These are phyloP conservation scores for Icerya purchasi DNA, from an alignment of 2,888 invertebrate species.

Conservation along the genomic window DNA sequence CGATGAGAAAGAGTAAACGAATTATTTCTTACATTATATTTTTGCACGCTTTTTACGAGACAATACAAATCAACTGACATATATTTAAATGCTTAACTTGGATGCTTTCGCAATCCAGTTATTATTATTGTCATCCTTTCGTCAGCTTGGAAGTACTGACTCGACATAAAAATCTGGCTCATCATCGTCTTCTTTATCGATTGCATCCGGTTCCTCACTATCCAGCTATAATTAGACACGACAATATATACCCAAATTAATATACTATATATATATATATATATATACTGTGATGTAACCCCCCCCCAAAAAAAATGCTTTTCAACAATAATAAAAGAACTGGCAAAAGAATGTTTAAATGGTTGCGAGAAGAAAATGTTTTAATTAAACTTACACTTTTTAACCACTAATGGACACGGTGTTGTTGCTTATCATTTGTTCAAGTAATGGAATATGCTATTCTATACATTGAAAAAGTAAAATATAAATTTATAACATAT, in stretches of 20 bases:
- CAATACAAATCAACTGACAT: no score
- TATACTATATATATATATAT: background rate
- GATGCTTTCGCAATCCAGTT: no score
- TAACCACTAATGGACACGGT: no score
- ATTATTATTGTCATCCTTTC: no score
- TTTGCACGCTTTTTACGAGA: no score
- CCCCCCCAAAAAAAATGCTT: background rate
- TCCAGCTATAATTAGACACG: conserved; percentile 65
- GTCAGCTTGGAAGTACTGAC: conserved; percentile 65
- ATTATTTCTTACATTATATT: no score
- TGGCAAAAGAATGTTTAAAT: background rate
- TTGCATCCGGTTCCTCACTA: conserved; percentile 56
- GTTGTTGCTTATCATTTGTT: no score
- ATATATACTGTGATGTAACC: background rate
- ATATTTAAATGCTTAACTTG: no score
- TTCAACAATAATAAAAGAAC: background rate
- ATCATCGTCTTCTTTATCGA: conserved; percentile 44
- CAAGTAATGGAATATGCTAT: no score
- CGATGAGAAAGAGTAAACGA: no score
- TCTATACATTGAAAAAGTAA: no score
- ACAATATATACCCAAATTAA: conserved; percentile 6
- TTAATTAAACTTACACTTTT: background rate
- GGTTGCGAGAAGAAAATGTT: background rate
- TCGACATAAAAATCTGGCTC: conserved; percentile 89
- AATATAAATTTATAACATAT: no score